Evolutionary conservation across 1,140 invertebrate genomes (phyloP).

Genomic region (Listronotus bonariensis): DNA sequence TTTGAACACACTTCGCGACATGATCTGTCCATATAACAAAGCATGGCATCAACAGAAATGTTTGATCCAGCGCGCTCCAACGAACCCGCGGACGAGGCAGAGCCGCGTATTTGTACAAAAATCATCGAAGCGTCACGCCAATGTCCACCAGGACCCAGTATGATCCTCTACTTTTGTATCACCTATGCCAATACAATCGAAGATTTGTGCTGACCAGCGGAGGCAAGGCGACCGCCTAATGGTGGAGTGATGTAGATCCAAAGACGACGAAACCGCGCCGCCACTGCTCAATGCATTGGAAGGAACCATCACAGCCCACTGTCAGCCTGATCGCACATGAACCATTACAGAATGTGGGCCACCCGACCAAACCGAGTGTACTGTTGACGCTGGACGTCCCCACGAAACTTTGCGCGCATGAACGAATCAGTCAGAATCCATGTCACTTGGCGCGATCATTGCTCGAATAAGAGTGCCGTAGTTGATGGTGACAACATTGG

Average conservation of each 20-base stretch:
- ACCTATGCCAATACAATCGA: conserved; percentile 87
- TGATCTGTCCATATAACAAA: conserved; percentile 86
- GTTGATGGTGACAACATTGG: too few species aligned
- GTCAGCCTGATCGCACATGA: conserved; percentile 73
- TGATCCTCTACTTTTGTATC: conserved; percentile 77
- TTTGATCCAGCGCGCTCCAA: conserved; percentile 76
- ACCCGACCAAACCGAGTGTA: conserved; percentile 64
- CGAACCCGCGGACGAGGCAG: conserved; percentile 75
- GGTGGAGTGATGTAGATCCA: conserved; percentile 83
- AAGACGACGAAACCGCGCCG: conserved; percentile 77
- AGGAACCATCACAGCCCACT: conserved; percentile 79
- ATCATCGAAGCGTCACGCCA: conserved; percentile 79
- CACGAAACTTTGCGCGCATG: conserved; percentile 72
- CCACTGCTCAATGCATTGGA: conserved; percentile 73
- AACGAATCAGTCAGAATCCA: conserved; percentile 73
- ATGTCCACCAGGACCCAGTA: conserved; percentile 85
- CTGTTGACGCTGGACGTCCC: conserved; percentile 76
- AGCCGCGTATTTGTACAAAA: conserved; percentile 73
- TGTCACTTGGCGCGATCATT: conserved; percentile 72
- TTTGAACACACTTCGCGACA: conserved; percentile 81
- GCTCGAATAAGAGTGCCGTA: conserved; percentile 80
- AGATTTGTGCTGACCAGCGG: conserved; percentile 84
- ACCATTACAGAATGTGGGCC: conserved; percentile 70
- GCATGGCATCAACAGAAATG: conserved; percentile 80
- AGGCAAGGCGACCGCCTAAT: conserved; percentile 82